Conservation (phyloP, 2,888 invertebrate genomes). For the Euproctis similis region DNA sequence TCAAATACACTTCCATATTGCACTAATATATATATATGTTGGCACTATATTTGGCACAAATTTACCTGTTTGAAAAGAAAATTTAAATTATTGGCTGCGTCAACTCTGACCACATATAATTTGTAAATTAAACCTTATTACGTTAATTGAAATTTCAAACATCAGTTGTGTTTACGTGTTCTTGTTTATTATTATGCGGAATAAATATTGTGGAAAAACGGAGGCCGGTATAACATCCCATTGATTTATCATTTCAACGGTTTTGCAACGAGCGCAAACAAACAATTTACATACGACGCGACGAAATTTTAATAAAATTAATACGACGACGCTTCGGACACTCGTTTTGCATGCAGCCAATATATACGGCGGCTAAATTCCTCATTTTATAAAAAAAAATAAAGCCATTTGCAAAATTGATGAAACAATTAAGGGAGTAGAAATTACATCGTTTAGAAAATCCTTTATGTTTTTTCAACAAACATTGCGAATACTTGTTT, state of each 20-base stretch:
- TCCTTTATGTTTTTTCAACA: slow-evolving; percentile 3
- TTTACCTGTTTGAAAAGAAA: slow-evolving; percentile 15
- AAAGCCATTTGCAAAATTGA: slow-evolving; percentile 13
- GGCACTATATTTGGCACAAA: slow-evolving; percentile 30
- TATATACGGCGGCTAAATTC: slow-evolving; percentile 11
- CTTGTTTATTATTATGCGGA: slow-evolving; percentile 6
- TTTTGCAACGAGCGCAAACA: slow-evolving; percentile 30
- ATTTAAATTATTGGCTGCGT: no score
- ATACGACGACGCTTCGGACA: slow-evolving; percentile 36
- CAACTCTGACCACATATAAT: no score
- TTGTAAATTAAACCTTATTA: no score
- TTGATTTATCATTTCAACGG: slow-evolving; percentile 46
- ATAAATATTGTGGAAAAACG: slow-evolving; percentile 12
- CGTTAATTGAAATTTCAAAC: slow-evolving; percentile 9
- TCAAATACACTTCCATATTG: slow-evolving; percentile 61
- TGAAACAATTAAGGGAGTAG: slow-evolving; percentile 11
- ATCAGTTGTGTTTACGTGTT: slow-evolving; percentile 27
- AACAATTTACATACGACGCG: slow-evolving; percentile 43
- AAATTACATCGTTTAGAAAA: slow-evolving; percentile 8
- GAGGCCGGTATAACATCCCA: slow-evolving; percentile 25
- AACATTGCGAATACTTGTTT: slow-evolving; percentile 4
- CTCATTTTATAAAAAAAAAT: slow-evolving; percentile 16
- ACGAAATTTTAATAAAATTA: slow-evolving; percentile 37
- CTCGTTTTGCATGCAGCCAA: slow-evolving; percentile 44
- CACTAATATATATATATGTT: slow-evolving; percentile 21